These are phyloP conservation scores for Leptoteleia sp. DNA, from an alignment of 1,140 invertebrate genomes.

Conservation along the genomic window DNA sequence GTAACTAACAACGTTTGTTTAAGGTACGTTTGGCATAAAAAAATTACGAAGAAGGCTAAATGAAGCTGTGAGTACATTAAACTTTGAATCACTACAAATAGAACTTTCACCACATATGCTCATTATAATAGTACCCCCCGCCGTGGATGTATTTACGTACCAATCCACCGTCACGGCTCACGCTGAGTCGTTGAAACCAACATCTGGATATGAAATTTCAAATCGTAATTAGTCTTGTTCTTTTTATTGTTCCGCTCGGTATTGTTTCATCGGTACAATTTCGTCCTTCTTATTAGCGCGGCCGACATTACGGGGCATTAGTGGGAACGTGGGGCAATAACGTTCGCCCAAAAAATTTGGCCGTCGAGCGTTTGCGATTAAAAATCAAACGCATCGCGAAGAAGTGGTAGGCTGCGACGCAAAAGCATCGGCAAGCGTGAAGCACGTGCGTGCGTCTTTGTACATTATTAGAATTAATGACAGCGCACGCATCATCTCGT, in stretches of 20 bases:
- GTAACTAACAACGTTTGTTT: slow-evolving; percentile 29
- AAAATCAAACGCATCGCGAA: too few relatives aligned
- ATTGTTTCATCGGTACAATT: slow-evolving; percentile 65
- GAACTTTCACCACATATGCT: slow-evolving; percentile 80
- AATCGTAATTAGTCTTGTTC: slow-evolving; percentile 67
- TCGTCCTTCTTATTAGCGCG: slow-evolving; percentile 39
- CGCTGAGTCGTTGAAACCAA: slow-evolving; percentile 78
- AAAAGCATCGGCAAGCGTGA: slow-evolving; percentile 68
- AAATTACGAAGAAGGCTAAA: slow-evolving; percentile 66
- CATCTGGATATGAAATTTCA: slow-evolving; percentile 76
- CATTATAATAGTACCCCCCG: slow-evolving; percentile 81
- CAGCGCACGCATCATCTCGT: slow-evolving; percentile 74
- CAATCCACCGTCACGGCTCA: slow-evolving; percentile 78
- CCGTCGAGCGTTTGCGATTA: too few relatives aligned
- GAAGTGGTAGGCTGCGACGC: slow-evolving; percentile 58
- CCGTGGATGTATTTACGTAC: slow-evolving; percentile 80
- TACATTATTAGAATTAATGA: slow-evolving; percentile 82
- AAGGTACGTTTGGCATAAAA: slow-evolving; percentile 56
- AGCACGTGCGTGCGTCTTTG: slow-evolving; percentile 78
- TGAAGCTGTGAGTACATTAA: slow-evolving; percentile 78
- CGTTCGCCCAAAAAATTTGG: too few relatives aligned
- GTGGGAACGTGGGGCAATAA: too few relatives aligned
- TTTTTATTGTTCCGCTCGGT: slow-evolving; percentile 59
- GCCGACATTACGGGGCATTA: too few relatives aligned
- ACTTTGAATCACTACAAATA: slow-evolving; percentile 81